phyloP scores from a whole-genome alignment of 2,113 vertebrate genomes.

The Poeciliopsis retropinna region DNA sequence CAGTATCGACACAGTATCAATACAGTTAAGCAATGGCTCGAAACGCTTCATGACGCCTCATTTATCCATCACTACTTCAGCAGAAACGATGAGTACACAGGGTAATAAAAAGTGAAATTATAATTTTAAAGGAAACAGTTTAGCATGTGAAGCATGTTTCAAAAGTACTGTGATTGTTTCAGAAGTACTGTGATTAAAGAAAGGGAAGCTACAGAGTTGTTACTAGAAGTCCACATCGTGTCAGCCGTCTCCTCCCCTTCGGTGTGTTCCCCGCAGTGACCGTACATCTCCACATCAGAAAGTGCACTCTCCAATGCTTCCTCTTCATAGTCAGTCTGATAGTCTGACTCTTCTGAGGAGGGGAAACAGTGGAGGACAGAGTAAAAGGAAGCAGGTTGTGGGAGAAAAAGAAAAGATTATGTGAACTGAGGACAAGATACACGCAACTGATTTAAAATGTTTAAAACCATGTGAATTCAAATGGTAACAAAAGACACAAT shows the following conservation, averaged over 20 bases:
- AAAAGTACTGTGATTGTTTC: neutral
- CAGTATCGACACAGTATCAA: too few species aligned
- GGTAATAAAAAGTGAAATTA: neutral
- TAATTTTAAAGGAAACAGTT: neutral
- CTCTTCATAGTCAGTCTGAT: constrained; percentile 92
- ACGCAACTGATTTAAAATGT: constrained; percentile 15
- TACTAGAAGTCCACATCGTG: constrained; percentile 75
- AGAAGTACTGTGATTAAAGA: neutral
- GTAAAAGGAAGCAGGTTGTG: constrained; percentile 38
- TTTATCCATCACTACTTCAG: too few species aligned
- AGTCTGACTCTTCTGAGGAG: constrained; percentile 90
- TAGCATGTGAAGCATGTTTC: neutral
- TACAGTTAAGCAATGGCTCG: too few species aligned
- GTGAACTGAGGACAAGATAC: constrained; percentile 19
- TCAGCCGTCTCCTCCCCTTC: constrained; percentile 83
- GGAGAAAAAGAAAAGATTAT: constrained; percentile 22
- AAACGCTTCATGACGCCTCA: too few species aligned
- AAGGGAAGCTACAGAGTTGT: neutral
- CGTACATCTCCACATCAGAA: constrained; percentile 76
- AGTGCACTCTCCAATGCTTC: constrained; percentile 84
- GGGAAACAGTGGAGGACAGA: constrained; percentile 40
- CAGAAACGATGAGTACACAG: neutral
- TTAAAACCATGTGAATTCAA: neutral
- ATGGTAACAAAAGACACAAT: too few species aligned
- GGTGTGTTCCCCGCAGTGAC: constrained; percentile 71